A percentile compares a stretch with the other conserved stretches of the same genome.
phyloP scores from a whole-genome alignment of 2,888 invertebrate species.

The Ectemnius continuus region DNA sequence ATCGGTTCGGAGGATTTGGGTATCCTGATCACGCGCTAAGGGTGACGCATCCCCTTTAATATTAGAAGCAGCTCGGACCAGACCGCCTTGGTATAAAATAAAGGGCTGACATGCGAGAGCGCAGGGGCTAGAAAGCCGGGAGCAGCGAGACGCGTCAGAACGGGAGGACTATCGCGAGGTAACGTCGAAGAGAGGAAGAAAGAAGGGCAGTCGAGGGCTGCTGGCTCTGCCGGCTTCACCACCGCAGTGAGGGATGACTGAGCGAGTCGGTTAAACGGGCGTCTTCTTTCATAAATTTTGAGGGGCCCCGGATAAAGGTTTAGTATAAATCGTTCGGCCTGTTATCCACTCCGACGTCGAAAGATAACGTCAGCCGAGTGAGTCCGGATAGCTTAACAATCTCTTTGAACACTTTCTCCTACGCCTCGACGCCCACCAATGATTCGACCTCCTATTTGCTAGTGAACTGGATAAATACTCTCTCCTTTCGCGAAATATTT shows the following conservation, averaged over 20 bases:
- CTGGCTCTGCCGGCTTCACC: constrained; percentile 65
- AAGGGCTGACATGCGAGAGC: constrained; percentile 75
- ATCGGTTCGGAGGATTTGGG: constrained; percentile 68
- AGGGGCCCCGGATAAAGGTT: constrained; percentile 73
- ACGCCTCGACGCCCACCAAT: too few species aligned
- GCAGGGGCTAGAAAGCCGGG: constrained; percentile 50
- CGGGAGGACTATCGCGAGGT: constrained; percentile 10
- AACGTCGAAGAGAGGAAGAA: constrained; percentile 45
- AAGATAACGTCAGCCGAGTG: constrained; percentile 65
- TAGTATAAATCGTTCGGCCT: constrained; percentile 76
- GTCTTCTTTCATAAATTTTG: constrained; percentile 78
- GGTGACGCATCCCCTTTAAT: constrained; percentile 76
- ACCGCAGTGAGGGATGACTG: constrained; percentile 75
- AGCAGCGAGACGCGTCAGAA: constrained; percentile 15
- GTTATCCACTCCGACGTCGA: constrained; percentile 74
- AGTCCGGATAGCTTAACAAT: constrained; percentile 44
- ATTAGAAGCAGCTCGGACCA: constrained; percentile 66
- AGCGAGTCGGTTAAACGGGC: constrained; percentile 77
- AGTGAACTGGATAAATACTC: too few species aligned
- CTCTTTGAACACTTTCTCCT: background rate
- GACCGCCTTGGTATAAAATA: constrained; percentile 70
- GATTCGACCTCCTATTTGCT: background rate
- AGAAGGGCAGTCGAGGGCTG: constrained; percentile 53
- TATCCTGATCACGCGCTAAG: constrained; percentile 76
- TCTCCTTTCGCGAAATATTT: too few species aligned